A percentile compares a stretch with the other conserved stretches of the same genome.
Evolutionary conservation across 2,888 invertebrate species (phyloP).

Genomic region (Platypus cylindrus): DNA sequence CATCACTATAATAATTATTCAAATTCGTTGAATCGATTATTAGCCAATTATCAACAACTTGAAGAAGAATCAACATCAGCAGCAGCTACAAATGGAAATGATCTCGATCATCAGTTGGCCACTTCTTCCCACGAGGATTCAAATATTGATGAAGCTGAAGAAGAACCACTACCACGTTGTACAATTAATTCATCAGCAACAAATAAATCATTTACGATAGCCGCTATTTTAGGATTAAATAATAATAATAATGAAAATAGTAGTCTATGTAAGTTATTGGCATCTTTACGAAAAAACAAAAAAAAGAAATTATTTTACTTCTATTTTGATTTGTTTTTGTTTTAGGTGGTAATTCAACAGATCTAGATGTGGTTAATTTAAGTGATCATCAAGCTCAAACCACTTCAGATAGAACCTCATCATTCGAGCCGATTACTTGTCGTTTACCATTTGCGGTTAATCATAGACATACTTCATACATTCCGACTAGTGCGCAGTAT

Average conservation of each 20-base stretch:
- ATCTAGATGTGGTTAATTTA: constrained; percentile 38
- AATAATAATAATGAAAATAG: constrained; percentile 23
- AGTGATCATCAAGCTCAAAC: constrained; percentile 40
- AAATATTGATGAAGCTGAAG: too few species aligned
- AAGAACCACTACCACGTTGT: constrained; percentile 26
- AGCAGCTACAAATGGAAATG: constrained; percentile 22
- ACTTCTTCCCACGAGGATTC: constrained; percentile 28
- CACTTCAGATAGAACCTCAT: constrained; percentile 14
- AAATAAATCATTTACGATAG: constrained; percentile 66
- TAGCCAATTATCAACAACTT: constrained; percentile 30
- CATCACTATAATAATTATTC: constrained; percentile 34
- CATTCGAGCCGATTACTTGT: constrained; percentile 27
- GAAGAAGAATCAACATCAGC: too few species aligned
- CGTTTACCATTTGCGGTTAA: constrained; percentile 31
- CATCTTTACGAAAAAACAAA: not conserved
- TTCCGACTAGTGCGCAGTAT: constrained; percentile 24
- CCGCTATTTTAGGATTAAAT: constrained; percentile 66
- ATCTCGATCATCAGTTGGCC: constrained; percentile 25
- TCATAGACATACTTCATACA: constrained; percentile 19
- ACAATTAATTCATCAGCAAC: constrained; percentile 26
- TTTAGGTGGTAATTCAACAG: constrained; percentile 20
- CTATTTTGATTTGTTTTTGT: constrained; percentile 3
- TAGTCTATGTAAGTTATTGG: constrained; percentile 17
- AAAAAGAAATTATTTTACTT: constrained; percentile 8
- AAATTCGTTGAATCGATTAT: constrained; percentile 32